Base-by-base conservation (phyloP, 2,888 invertebrate species). In the Asteroscopus sphinx region DNA sequence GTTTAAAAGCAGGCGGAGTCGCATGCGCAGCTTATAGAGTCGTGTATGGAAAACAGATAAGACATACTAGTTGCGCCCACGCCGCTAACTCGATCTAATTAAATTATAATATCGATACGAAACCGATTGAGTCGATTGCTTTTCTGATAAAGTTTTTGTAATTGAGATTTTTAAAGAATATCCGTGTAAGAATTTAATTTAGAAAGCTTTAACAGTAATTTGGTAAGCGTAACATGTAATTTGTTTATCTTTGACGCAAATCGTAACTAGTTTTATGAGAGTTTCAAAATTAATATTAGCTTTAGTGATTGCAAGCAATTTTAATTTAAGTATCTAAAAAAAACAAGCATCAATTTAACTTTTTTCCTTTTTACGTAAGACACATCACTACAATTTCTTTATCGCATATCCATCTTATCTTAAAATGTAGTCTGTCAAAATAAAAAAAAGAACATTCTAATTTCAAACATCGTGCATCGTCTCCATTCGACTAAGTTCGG, bases 91-190 rank as follows among this genome's bases (percentile, higher is more conserved):
- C 77, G 77, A 72, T 85, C 85, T 86, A 89, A 89, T 90, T 89
- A 85, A 89, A 90, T 90, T 89, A 89, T 82, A 81, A 81, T 78
- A 77, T 82, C 80, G 83, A 83, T 83, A 81, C 71, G 73, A 70
- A 82, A 86, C 77, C 77, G 72, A 81, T 80, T 64, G 72, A 79
- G 68, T 70, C 73, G 80, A 76, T 82, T 75, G 73, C 75, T 73
- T 71, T 72, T 71, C 64, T 53, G 62, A 72, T 72, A 76, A 67
- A 60, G 54, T 26, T 48, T 55, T 67, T 58, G 26, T 68, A 58
- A 68, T 59, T 51, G 44, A 47, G 37, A 33, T 47, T 63, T 60
- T 46, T 30, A 13, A 1, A 45, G 15, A 52, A 44, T 13, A 41
- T 15, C 47, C 37, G 32, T 13, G 13, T 32, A 17, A 37, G 21